Evolutionary conservation across 2,113 vertebrate genomes (phyloP).

Genomic region (Scophthalmus maximus): DNA sequence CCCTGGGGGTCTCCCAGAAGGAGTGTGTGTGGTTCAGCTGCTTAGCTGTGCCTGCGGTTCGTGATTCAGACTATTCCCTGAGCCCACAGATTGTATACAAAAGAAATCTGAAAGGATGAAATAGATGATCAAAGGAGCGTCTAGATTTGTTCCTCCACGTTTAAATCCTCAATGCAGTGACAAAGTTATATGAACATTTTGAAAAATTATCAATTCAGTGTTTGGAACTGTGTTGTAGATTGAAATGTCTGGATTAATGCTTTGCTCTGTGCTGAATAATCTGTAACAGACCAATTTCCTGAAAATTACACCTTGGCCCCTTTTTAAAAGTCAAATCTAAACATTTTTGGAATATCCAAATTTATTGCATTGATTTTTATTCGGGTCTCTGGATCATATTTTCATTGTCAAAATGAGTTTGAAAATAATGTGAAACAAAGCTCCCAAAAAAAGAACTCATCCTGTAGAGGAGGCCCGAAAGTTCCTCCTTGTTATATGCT

Average conservation of each 20-base stretch:
- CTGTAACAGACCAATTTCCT: slow-evolving; percentile 7
- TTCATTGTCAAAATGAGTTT: background rate
- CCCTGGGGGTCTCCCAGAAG: slow-evolving; percentile 63
- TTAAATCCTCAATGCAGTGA: slow-evolving; percentile 16
- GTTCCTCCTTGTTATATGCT: slow-evolving; percentile 5
- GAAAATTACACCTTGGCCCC: background rate
- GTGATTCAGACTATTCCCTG: slow-evolving; percentile 48
- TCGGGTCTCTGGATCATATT: background rate
- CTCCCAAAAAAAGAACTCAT: background rate
- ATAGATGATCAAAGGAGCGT: slow-evolving; percentile 29
- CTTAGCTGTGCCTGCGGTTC: slow-evolving; percentile 44
- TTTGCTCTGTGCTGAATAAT: slow-evolving; percentile 7
- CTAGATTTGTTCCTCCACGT: background rate
- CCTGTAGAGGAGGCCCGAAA: background rate
- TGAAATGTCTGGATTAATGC: background rate
- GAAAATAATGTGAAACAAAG: background rate
- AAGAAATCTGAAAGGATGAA: slow-evolving; percentile 27
- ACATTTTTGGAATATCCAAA: background rate
- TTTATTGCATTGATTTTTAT: background rate
- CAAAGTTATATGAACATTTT: slow-evolving; percentile 3
- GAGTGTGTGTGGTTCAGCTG: slow-evolving; percentile 57
- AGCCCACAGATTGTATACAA: slow-evolving; percentile 33
- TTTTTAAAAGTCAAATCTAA: background rate
- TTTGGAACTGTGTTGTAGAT: background rate
- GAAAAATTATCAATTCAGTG: slow-evolving; percentile 9